Evolutionary conservation across 2,113 vertebrate species (phyloP).

Genomic region (Oreocharis arfaki): DNA sequence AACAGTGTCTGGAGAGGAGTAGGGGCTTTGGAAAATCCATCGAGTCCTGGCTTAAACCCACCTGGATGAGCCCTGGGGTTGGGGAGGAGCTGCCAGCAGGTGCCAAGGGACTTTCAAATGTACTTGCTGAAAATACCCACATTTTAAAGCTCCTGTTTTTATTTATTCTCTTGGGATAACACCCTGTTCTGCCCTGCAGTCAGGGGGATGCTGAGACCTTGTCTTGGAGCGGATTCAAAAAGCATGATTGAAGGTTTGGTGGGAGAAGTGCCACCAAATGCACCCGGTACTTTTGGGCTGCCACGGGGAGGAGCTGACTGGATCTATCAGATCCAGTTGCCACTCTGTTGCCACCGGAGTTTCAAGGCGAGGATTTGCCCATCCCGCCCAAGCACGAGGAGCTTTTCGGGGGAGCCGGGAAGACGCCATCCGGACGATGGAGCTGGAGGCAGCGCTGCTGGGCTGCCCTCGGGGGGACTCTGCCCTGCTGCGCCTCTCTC

Average conservation of each 20-base stretch:
- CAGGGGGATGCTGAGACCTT: neutral
- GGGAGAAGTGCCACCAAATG: neutral
- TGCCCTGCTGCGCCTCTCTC: neutral
- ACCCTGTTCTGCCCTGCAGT: neutral
- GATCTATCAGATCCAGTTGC: too few species aligned
- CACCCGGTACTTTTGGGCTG: neutral
- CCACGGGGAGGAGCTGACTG: neutral
- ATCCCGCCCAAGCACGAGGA: neutral
- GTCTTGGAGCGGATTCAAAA: neutral
- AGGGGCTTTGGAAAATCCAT: neutral
- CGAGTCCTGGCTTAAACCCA: neutral
- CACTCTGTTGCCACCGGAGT: neutral
- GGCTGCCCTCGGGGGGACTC: neutral
- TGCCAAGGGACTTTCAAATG: neutral
- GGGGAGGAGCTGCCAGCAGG: neutral
- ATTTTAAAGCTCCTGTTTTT: neutral
- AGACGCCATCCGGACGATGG: neutral
- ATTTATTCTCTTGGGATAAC: neutral
- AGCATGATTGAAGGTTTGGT: accelerated
- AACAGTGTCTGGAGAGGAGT: neutral
- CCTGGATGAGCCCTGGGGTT: neutral
- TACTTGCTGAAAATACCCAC: neutral
- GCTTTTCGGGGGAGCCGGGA: neutral
- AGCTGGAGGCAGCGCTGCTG: neutral
- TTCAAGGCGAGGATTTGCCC: neutral